These are phyloP conservation scores for Pyrgus malvae DNA, from an alignment of 2,888 invertebrate genomes.

Conservation along the genomic window DNA sequence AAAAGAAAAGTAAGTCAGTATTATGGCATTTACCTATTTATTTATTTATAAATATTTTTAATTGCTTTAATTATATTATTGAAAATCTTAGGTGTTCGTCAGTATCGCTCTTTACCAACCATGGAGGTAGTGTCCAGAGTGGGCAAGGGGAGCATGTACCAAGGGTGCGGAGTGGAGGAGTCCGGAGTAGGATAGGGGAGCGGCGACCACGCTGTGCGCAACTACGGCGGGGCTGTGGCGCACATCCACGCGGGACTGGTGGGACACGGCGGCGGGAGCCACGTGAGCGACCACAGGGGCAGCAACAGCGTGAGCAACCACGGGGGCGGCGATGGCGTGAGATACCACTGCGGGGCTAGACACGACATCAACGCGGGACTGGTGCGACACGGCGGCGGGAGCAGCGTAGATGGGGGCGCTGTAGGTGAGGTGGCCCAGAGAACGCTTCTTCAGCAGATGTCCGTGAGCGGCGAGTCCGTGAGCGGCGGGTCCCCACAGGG, in stretches of 20 bases:
- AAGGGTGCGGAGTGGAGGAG: slow-evolving; percentile 46
- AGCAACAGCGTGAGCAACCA: slow-evolving; percentile 49
- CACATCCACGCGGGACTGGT: slow-evolving; percentile 67
- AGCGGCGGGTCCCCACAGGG: slow-evolving; percentile 38
- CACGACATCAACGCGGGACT: slow-evolving; percentile 67
- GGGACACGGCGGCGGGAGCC: slow-evolving; percentile 42
- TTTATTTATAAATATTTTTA: slow-evolving; percentile 45
- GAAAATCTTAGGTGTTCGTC: slow-evolving; percentile 54
- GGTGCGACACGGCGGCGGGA: slow-evolving; percentile 68
- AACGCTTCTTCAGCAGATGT: slow-evolving; percentile 43
- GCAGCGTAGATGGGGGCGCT: slow-evolving; percentile 60
- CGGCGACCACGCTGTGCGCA: slow-evolving; percentile 49
- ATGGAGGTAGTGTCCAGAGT: slow-evolving; percentile 42
- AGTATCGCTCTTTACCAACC: slow-evolving; percentile 67
- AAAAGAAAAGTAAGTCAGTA: background rate
- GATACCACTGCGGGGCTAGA: slow-evolving; percentile 41
- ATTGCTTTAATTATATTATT: slow-evolving; percentile 42
- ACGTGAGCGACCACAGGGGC: slow-evolving; percentile 57
- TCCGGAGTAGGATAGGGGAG: slow-evolving; percentile 53
- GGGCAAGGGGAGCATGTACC: slow-evolving; percentile 32
- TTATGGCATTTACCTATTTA: slow-evolving; percentile 21
- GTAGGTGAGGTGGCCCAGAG: slow-evolving; percentile 40
- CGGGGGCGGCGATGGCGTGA: slow-evolving; percentile 44
- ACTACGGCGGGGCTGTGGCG: slow-evolving; percentile 36
- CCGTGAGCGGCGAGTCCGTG: slow-evolving; percentile 31